These are phyloP conservation scores for Ornithorhynchus anatinus DNA, from an alignment of 2,113 vertebrate genomes.

Conservation along the genomic window DNA sequence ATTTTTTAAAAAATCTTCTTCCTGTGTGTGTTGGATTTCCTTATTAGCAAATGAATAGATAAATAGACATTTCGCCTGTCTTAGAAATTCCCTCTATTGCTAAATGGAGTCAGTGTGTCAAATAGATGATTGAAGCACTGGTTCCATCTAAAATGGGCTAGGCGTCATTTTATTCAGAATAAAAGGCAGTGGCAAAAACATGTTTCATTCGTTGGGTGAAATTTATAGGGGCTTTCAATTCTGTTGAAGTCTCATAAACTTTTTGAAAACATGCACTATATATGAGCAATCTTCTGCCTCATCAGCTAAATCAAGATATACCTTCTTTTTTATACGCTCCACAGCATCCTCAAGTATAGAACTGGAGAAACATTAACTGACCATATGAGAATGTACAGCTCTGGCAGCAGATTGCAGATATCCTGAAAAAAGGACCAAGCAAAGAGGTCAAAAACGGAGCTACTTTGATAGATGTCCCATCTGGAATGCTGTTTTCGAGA, in stretches of 20 bases:
- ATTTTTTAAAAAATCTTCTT: constrained; percentile 31
- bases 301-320: constrained; percentile 25
- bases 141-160: neutral
- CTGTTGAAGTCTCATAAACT: constrained; percentile 4
- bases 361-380: constrained; percentile 3
- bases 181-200: constrained; percentile 19
- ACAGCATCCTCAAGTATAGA: neutral
- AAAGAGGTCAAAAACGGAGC: neutral
- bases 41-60: constrained; percentile 25
- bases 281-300: constrained; percentile 25
- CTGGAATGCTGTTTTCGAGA: neutral
- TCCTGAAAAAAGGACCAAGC: neutral
- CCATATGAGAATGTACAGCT: constrained; percentile 3
- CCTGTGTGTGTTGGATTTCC: neutral
- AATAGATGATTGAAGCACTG: neutral
- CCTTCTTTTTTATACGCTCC: neutral
- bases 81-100: neutral
- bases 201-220: constrained; percentile 7
- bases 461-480: neutral
- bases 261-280: constrained; percentile 3
- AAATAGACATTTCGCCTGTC: neutral
- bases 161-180: constrained; percentile 12
- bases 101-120: neutral
- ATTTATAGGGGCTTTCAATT: neutral
- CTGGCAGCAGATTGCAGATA: neutral